phyloP scores from a whole-genome alignment of 2,888 invertebrate genomes.

The Ennomos quercinarius region DNA sequence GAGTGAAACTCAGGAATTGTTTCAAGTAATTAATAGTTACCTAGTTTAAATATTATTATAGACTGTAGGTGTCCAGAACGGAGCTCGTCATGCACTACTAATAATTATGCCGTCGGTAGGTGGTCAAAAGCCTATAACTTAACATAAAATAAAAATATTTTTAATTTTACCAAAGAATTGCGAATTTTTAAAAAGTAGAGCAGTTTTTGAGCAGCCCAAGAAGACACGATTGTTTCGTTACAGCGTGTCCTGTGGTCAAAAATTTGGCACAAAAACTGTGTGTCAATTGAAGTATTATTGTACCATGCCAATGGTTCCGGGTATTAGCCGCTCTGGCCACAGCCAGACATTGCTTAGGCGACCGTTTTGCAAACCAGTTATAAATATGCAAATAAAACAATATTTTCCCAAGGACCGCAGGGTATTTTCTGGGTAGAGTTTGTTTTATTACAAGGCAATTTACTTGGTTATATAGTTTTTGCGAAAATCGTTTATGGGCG shows the following conservation, averaged over 20 bases:
- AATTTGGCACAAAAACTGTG: slow-evolving; percentile 27
- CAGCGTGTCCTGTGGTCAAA: slow-evolving; percentile 37
- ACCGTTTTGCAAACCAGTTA: slow-evolving; percentile 22
- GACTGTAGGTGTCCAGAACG: no score
- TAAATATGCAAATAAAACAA: slow-evolving; percentile 35
- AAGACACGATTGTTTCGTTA: slow-evolving; percentile 19
- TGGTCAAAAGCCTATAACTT: no score
- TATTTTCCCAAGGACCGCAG: slow-evolving; percentile 26
- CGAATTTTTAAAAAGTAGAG: slow-evolving; percentile 40
- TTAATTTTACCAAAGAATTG: slow-evolving; percentile 22
- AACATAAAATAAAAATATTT: background rate
- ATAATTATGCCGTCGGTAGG: no score
- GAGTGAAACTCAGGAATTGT: no score
- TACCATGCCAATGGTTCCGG: slow-evolving; percentile 25
- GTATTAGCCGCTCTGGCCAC: slow-evolving; percentile 12
- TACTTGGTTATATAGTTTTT: slow-evolving; percentile 4
- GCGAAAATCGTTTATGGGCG: background rate
- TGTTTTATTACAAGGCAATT: slow-evolving; percentile 8
- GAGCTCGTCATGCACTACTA: no score
- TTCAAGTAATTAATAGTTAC: no score
- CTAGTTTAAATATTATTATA: no score
- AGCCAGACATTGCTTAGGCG: slow-evolving; percentile 15
- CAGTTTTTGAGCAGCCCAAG: slow-evolving; percentile 28
- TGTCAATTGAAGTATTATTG: slow-evolving; percentile 29
- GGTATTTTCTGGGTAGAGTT: slow-evolving; percentile 17